Evolutionary conservation across 1,140 invertebrate species (phyloP).

Genomic region (Helicoverpa zea): DNA sequence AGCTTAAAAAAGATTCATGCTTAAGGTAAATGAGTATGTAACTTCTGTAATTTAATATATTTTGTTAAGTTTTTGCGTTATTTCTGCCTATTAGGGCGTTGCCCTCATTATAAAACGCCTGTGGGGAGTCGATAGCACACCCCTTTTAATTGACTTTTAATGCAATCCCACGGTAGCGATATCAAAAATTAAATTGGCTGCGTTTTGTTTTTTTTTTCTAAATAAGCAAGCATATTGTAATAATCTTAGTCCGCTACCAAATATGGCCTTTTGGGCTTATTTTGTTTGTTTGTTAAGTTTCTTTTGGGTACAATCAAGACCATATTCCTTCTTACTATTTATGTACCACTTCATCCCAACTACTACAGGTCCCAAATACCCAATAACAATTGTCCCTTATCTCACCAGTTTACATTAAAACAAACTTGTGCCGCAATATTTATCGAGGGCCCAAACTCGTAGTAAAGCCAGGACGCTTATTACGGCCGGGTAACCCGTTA

Average conservation of each 20-base stretch:
- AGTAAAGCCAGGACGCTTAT: slow-evolving; percentile 27
- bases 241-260: too few species aligned
- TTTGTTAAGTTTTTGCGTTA: not conserved
- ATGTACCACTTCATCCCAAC: not conserved
- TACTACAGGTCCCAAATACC: not conserved
- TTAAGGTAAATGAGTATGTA: too few species aligned
- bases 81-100: not conserved
- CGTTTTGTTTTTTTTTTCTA: too few species aligned
- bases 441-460: slow-evolving; percentile 8
- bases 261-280: too few species aligned
- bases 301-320: too few species aligned
- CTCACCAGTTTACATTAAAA: slow-evolving; percentile 13
- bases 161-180: not conserved
- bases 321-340: not conserved
- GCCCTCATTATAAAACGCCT: slow-evolving; percentile 22
- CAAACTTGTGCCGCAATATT: slow-evolving; percentile 4
- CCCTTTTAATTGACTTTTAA: not conserved
- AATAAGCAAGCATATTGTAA: too few species aligned
- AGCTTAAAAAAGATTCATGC: too few species aligned
- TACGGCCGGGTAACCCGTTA: slow-evolving; percentile 5
- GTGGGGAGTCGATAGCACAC: not conserved
- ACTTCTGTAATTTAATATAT: too few species aligned
- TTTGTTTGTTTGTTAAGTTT: too few species aligned
- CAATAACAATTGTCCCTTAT: not conserved
- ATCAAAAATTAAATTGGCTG: not conserved